Percentiles rank a stretch among this genome's conserved stretches.
These are phyloP conservation scores for Onychostoma macrolepis DNA, from an alignment of 2,113 vertebrate species.

Conservation along the genomic window DNA sequence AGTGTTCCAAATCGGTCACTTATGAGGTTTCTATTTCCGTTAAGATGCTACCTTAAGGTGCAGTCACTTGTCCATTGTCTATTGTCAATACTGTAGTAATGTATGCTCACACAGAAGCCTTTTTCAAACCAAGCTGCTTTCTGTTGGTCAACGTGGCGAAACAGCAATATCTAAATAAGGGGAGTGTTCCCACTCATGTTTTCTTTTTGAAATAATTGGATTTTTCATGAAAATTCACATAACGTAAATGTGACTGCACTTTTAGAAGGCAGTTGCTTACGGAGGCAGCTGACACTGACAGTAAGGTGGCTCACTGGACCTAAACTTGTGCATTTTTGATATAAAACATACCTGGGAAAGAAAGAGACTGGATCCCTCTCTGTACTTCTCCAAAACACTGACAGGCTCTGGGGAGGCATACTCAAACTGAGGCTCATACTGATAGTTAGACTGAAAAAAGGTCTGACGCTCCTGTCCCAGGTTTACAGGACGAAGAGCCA, in stretches of 20 bases:
- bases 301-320: neutral
- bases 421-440: constrained; percentile 93
- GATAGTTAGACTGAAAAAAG: constrained; percentile 87
- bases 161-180: neutral
- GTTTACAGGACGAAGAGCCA: constrained; percentile 88
- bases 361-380: constrained; percentile 87
- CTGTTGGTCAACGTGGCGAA: neutral
- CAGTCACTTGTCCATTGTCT: neutral
- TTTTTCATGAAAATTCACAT: neutral
- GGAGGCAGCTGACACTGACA: neutral
- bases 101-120: neutral
- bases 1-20: neutral
- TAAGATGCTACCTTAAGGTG: neutral
- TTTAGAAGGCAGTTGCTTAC: neutral
- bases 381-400: constrained; percentile 88
- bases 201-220: neutral
- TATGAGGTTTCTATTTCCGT: neutral
- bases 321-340: neutral
- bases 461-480: constrained; percentile 83
- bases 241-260: neutral
- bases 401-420: constrained; percentile 83
- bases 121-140: neutral
- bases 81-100: neutral
- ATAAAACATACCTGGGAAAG: constrained; percentile 82
- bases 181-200: too few relatives aligned